Conservation (phyloP, 2,797 vertebrate genomes). For the Sebastes steindachneri region DNA sequence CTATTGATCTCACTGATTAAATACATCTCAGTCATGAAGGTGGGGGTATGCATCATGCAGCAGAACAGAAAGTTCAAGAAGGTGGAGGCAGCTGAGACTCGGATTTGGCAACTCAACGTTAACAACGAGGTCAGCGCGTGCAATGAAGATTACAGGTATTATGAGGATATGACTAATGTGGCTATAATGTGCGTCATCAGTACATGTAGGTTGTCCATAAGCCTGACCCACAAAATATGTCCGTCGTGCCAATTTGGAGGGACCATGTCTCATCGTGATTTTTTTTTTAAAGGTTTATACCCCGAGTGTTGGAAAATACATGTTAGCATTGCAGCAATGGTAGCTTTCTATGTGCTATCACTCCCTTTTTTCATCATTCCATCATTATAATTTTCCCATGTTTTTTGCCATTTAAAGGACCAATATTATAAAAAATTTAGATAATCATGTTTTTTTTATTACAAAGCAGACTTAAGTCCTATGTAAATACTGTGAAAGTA, state of each 20-base stretch:
- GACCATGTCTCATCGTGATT: background rate
- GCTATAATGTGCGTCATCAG: slow-evolving; percentile 11
- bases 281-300: background rate
- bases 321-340: background rate
- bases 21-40: slow-evolving; percentile 32
- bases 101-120: slow-evolving; percentile 11
- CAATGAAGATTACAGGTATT: slow-evolving; percentile 18
- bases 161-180: slow-evolving; percentile 12
- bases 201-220: background rate
- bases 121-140: background rate
- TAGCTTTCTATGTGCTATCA: background rate
- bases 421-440: too few relatives aligned
- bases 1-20: slow-evolving; percentile 60
- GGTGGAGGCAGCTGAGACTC: background rate
- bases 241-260: background rate
- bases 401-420: too few relatives aligned
- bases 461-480: too few relatives aligned
- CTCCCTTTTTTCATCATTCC: background rate
- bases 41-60: slow-evolving; percentile 32
- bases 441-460: too few relatives aligned
- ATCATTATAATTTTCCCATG: too few relatives aligned
- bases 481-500: too few relatives aligned
- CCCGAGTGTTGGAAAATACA: background rate
- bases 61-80: slow-evolving; percentile 19
- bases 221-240: background rate